phyloP scores from a whole-genome alignment of 1,140 invertebrate species.

The Bombus confusus region DNA sequence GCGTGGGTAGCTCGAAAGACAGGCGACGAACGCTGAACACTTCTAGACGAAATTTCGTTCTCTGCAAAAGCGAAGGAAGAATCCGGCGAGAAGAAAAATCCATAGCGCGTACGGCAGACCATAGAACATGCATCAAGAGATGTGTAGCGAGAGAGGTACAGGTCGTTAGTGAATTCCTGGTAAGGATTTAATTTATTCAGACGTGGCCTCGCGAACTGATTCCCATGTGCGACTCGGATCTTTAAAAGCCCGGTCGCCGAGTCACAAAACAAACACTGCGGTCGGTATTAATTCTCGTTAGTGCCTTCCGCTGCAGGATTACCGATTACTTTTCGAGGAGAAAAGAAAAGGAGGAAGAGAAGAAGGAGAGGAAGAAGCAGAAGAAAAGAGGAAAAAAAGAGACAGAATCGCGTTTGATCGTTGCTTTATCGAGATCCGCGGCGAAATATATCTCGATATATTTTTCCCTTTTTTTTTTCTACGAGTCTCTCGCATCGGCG shows the following conservation, averaged over 20 bases:
- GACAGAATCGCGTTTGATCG: neutral
- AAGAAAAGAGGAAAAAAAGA: neutral
- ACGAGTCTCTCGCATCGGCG: neutral
- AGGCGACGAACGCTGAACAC: too few species aligned
- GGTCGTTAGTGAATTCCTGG: slow-evolving; percentile 75
- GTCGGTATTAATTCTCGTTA: slow-evolving; percentile 67
- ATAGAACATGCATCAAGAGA: slow-evolving; percentile 62
- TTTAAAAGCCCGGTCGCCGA: slow-evolving; percentile 55
- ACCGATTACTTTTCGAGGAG: slow-evolving; percentile 52
- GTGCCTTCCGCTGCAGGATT: slow-evolving; percentile 50
- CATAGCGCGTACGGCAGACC: slow-evolving; percentile 4
- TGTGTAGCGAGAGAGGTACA: slow-evolving; percentile 52
- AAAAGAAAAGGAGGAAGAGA: neutral
- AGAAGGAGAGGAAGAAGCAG: too few species aligned
- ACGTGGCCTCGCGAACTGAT: slow-evolving; percentile 51
- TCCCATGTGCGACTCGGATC: slow-evolving; percentile 44
- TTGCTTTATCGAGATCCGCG: slow-evolving; percentile 30
- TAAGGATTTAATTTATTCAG: slow-evolving; percentile 77
- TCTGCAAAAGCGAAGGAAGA: too few species aligned
- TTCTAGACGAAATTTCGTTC: neutral
- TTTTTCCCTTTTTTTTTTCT: neutral
- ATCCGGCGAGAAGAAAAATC: neutral
- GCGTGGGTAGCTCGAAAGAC: too few species aligned
- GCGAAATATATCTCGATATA: slow-evolving; percentile 5
- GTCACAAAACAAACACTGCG: slow-evolving; percentile 62